Percentiles rank a stretch among this genome's conserved stretches.
Evolutionary conservation across 2,113 vertebrate genomes (phyloP).

Genomic region (Phylloscopus whistleri): DNA sequence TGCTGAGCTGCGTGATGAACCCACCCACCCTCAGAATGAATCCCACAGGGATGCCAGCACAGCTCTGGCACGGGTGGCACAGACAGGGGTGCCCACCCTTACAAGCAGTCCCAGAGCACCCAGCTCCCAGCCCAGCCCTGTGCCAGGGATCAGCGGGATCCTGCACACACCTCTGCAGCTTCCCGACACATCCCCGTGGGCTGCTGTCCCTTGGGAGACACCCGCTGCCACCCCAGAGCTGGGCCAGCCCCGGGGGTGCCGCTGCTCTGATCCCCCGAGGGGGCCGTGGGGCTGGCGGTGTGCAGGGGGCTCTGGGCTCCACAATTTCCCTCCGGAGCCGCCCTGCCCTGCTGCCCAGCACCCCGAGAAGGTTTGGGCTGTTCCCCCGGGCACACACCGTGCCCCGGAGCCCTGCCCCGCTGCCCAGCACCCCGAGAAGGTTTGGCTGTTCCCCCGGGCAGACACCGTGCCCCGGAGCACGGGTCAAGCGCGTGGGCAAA

Average conservation of each 20-base stretch:
- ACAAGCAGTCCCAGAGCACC: fast-evolving
- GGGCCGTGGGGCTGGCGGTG: no score
- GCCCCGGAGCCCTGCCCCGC: background rate
- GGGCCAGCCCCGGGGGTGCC: background rate
- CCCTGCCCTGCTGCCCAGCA: background rate
- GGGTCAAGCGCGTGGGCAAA: background rate
- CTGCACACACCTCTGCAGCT: fast-evolving
- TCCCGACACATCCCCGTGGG: fast-evolving
- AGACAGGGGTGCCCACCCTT: background rate
- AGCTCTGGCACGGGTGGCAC: background rate
- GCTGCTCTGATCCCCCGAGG: background rate
- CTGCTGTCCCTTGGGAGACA: background rate
- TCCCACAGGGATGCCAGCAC: background rate
- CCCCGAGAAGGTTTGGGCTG: fast-evolving
- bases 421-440: background rate
- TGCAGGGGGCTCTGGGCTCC: background rate
- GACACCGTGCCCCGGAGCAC: fast-evolving
- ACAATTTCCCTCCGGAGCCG: background rate
- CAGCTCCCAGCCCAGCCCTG: fast-evolving
- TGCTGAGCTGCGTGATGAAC: background rate
- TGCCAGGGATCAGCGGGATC: background rate
- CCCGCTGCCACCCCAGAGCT: background rate
- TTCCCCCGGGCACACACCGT: fast-evolving
- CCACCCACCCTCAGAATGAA: fast-evolving
- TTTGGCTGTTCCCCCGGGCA: fast-evolving